These are phyloP conservation scores for Tipula lateralis DNA, from an alignment of 2,888 invertebrate species.

Conservation along the genomic window DNA sequence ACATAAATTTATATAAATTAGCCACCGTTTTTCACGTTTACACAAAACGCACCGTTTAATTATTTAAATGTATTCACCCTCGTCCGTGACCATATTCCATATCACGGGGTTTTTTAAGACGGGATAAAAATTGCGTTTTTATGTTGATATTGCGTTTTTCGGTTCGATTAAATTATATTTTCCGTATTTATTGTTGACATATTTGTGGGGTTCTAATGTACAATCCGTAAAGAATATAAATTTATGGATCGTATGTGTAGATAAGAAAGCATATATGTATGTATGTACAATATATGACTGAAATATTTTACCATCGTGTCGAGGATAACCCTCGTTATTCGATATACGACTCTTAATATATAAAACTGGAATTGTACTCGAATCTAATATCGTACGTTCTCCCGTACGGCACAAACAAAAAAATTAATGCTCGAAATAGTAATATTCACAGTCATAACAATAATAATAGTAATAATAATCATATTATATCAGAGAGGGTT, in stretches of 20 bases:
- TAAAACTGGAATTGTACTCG: background rate
- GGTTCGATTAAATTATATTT: background rate
- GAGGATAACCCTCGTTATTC: background rate
- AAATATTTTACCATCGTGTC: background rate
- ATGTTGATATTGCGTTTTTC: background rate
- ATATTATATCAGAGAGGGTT: background rate
- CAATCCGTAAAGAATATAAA: background rate
- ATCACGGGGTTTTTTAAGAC: background rate
- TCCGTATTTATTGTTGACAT: background rate
- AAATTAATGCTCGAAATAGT: background rate
- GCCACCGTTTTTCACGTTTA: background rate
- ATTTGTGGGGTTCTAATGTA: background rate
- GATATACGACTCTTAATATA: background rate
- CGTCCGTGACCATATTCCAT: background rate
- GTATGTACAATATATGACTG: background rate
- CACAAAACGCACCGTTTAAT: background rate
- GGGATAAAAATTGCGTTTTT: background rate
- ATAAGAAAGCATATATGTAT: background rate
- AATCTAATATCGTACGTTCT: background rate
- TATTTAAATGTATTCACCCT: conserved; percentile 19
- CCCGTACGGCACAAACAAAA: background rate
- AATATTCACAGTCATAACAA: conserved; percentile 1
- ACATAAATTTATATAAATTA: no score
- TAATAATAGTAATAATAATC: background rate
- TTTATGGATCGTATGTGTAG: background rate